Evolutionary conservation across 2,797 vertebrate genomes (phyloP).

Genomic region (Ibycter americanus): DNA sequence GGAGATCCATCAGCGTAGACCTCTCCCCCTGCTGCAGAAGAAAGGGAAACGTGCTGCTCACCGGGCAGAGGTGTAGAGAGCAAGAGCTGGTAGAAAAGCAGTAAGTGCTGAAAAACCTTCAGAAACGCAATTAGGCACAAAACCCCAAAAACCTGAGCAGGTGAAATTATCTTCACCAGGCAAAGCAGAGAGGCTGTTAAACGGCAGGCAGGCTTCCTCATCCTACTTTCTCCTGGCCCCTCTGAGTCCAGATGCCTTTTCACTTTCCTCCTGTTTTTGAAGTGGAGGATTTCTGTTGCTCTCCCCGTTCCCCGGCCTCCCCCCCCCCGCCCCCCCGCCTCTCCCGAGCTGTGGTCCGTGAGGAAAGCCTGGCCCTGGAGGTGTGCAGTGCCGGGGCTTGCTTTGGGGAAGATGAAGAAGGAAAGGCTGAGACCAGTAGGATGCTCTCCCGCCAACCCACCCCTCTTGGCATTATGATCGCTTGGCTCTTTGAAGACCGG

Average conservation of each 20-base stretch:
- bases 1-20: not conserved
- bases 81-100: not conserved
- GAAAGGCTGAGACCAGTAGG: not conserved
- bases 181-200: not conserved
- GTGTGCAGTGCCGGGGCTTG: fast-evolving
- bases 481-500: not conserved
- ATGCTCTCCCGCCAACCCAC: not conserved
- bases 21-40: not conserved
- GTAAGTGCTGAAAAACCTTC: not conserved
- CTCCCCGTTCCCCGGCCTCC: not conserved
- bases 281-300: not conserved
- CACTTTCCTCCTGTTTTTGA: not conserved
- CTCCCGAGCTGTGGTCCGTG: fast-evolving
- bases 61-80: not conserved
- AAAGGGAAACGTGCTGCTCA: not conserved
- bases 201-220: not conserved
- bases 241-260: not conserved
- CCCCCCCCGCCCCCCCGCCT: not conserved
- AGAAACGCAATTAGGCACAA: not conserved
- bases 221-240: not conserved
- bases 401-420: not conserved
- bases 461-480: fast-evolving
- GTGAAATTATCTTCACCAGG: not conserved
- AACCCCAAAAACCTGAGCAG: not conserved
- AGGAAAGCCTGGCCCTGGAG: not conserved